Conservation (phyloP, 1,140 invertebrate species). For the Brachystomella parvula region DNA sequence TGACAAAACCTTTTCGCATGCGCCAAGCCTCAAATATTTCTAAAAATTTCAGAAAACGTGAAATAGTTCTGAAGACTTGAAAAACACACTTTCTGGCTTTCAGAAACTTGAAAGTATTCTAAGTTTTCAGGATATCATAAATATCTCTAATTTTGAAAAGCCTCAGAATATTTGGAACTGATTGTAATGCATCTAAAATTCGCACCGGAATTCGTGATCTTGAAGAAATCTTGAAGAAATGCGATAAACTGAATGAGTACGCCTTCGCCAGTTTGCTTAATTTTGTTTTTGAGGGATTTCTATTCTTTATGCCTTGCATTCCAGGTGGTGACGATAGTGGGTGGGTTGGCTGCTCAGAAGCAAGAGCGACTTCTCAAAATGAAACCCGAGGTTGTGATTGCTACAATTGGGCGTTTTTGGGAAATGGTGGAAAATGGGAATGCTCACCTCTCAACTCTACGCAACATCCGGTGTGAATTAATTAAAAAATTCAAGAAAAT, state of each 20-base stretch:
- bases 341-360: conserved; percentile 82
- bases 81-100: too few species aligned
- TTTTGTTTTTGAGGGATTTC: background rate
- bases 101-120: too few species aligned
- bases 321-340: conserved; percentile 69
- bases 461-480: conserved; percentile 55
- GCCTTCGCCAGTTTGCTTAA: background rate
- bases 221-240: too few species aligned
- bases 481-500: background rate
- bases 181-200: too few species aligned
- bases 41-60: too few species aligned
- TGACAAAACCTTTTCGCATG: too few species aligned
- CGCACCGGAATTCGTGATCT: too few species aligned
- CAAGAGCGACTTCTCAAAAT: conserved; percentile 72
- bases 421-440: conserved; percentile 75
- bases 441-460: conserved; percentile 60
- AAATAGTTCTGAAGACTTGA: too few species aligned
- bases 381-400: conserved; percentile 86
- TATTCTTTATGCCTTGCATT: conserved; percentile 30
- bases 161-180: too few species aligned
- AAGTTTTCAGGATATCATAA: too few species aligned
- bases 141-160: too few species aligned
- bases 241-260: conserved; percentile 5
- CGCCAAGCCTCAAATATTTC: too few species aligned
- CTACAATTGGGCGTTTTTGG: conserved; percentile 92